These are phyloP conservation scores for Cryptotis parvus DNA, from an alignment of 2,113 vertebrate genomes.

Conservation along the genomic window DNA sequence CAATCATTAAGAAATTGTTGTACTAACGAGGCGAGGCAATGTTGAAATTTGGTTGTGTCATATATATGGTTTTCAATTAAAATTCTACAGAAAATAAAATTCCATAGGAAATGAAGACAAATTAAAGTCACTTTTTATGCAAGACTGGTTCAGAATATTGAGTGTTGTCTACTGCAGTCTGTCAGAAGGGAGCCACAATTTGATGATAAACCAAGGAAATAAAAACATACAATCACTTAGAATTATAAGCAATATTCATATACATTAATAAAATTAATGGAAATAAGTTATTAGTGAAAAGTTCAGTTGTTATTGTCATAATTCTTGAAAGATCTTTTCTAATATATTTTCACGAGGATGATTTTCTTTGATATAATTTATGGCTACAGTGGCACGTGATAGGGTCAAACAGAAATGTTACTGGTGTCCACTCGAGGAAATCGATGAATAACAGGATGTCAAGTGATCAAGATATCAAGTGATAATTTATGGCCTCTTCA, in stretches of 20 bases:
- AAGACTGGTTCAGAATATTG: neutral
- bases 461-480: too few species aligned
- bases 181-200: neutral
- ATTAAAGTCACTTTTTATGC: neutral
- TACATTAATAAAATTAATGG: constrained; percentile 2
- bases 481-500: neutral
- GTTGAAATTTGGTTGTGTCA: neutral
- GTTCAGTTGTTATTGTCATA: neutral
- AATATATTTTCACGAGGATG: constrained; percentile 4
- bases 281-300: neutral
- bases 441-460: too few species aligned
- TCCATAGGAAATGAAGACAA: neutral
- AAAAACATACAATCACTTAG: neutral
- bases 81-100: too few species aligned
- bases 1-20: neutral
- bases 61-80: neutral
- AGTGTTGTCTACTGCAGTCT: neutral
- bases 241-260: neutral
- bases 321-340: neutral
- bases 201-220: neutral
- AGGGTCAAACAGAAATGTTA: too few species aligned
- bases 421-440: too few species aligned
- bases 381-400: too few species aligned
- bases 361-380: constrained; percentile 4
- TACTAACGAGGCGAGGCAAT: neutral